phyloP scores from a whole-genome alignment of 2,797 vertebrate species.

The Novumbra hubbsi region DNA sequence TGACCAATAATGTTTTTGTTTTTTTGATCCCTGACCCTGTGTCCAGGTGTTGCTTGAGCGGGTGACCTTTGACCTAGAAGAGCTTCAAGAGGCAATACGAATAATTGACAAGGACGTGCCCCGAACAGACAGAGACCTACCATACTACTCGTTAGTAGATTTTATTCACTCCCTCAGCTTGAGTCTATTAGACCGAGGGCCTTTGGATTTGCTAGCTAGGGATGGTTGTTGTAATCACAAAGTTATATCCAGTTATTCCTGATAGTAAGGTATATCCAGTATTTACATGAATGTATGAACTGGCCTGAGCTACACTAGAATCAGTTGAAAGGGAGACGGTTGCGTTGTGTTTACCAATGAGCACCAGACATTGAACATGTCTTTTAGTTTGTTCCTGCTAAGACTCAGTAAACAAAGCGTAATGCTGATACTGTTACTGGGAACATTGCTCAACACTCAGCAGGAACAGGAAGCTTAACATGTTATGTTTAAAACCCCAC shows the following conservation, averaged over 20 bases:
- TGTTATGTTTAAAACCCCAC: background rate
- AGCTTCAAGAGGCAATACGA: constrained; percentile 74
- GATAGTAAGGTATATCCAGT: background rate
- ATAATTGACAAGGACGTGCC: constrained; percentile 82
- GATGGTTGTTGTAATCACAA: background rate
- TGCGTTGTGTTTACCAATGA: too few species aligned
- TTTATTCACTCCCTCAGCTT: background rate
- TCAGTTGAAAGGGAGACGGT: too few species aligned
- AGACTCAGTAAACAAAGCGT: too few species aligned
- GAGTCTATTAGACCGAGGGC: background rate
- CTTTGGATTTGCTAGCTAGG: background rate
- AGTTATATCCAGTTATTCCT: background rate
- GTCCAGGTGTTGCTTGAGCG: constrained; percentile 75
- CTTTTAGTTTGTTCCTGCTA: too few species aligned
- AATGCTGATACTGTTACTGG: background rate
- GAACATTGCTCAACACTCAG: background rate
- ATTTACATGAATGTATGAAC: too few species aligned
- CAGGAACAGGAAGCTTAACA: constrained; percentile 1
- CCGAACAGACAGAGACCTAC: constrained; percentile 74
- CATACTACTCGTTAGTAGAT: constrained; percentile 73
- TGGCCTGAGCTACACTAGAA: too few species aligned
- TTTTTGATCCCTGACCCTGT: background rate
- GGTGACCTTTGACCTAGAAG: constrained; percentile 65
- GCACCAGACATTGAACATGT: too few species aligned
- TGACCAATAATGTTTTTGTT: background rate